phyloP scores from a whole-genome alignment of 2,113 vertebrate species.

The Eudyptes chrysolophus region DNA sequence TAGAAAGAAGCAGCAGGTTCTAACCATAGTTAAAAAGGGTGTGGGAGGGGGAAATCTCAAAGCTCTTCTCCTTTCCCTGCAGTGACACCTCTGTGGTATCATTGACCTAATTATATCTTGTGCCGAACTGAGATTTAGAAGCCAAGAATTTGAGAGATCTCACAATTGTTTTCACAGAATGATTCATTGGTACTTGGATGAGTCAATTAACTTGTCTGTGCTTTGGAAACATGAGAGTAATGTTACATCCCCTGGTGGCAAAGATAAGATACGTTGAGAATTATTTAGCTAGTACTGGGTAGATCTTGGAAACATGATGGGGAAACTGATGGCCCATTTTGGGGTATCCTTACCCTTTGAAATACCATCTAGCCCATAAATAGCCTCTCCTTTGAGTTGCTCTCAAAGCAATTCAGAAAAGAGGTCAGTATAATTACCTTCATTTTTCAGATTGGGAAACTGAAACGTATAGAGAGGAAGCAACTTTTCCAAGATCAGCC shows the following conservation, averaged over 20 bases:
- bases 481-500: background rate
- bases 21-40: background rate
- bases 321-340: background rate
- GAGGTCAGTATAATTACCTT: constrained; percentile 42
- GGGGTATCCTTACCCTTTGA: background rate
- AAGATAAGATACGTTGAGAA: background rate
- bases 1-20: background rate
- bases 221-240: background rate
- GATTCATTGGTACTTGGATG: constrained; percentile 31
- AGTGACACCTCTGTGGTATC: constrained; percentile 7
- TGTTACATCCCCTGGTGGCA: background rate
- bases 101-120: constrained; percentile 26
- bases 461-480: background rate
- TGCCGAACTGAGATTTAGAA: constrained; percentile 3
- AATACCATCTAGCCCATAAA: background rate
- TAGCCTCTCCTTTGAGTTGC: background rate
- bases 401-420: constrained; percentile 29
- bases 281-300: background rate
- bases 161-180: constrained; percentile 24
- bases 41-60: background rate
- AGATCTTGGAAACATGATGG: background rate
- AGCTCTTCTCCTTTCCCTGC: background rate
- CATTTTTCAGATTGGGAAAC: constrained; percentile 28
- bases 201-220: constrained; percentile 12
- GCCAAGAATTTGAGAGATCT: constrained; percentile 35